Percentiles rank a stretch among this genome's conserved stretches.
Conservation (phyloP, 1,140 invertebrate species). For the Cydia amplana region DNA sequence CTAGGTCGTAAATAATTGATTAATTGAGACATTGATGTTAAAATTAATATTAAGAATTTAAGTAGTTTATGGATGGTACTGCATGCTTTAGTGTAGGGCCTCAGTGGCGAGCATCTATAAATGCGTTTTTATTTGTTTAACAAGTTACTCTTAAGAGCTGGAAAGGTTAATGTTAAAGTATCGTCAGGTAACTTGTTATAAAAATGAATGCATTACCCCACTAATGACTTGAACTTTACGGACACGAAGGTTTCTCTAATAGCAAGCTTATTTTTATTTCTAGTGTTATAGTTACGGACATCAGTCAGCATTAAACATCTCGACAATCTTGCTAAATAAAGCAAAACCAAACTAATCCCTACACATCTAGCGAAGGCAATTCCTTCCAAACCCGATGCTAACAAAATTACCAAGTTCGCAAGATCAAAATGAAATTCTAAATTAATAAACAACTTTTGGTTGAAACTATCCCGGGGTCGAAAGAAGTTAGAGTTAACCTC, state of each 20-base stretch:
- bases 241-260: too few species aligned
- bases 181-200: too few species aligned
- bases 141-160: too few species aligned
- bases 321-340: neutral
- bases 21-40: slow-evolving; percentile 3
- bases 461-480: slow-evolving; percentile 26
- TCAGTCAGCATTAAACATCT: too few species aligned
- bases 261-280: too few species aligned
- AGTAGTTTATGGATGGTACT: neutral
- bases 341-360: neutral
- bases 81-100: too few species aligned
- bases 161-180: too few species aligned
- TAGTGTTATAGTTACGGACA: too few species aligned
- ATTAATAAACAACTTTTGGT: slow-evolving; percentile 29
- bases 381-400: neutral
- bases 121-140: too few species aligned
- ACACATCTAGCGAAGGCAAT: neutral
- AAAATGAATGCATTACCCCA: too few species aligned
- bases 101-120: too few species aligned
- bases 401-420: slow-evolving; percentile 24
- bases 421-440: slow-evolving; percentile 32
- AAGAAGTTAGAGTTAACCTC: slow-evolving; percentile 8
- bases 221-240: too few species aligned
- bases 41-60: neutral
- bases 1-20: slow-evolving; percentile 12